A percentile compares a stretch with the other conserved stretches of the same genome.
These are phyloP conservation scores for Eudemis profundana DNA, from an alignment of 2,888 invertebrate genomes.

Conservation along the genomic window DNA sequence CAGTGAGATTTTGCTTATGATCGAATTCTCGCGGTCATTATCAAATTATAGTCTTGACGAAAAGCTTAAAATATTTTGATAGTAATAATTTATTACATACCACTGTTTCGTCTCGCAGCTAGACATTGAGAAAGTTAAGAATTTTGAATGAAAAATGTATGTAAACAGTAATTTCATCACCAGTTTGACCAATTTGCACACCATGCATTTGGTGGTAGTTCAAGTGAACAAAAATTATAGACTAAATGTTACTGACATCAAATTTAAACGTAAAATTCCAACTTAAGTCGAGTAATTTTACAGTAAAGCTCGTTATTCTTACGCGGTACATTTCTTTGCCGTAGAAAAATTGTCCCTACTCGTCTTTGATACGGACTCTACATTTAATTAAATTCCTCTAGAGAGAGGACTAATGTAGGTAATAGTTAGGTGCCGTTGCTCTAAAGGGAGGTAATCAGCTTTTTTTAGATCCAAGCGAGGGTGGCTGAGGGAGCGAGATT, in stretches of 20 bases:
- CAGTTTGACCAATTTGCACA: conserved; percentile 7
- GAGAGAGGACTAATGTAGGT: conserved; percentile 41
- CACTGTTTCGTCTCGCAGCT: conserved; percentile 10
- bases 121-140: conserved; percentile 1
- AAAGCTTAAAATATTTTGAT: not conserved
- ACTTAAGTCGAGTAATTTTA: conserved; percentile 36
- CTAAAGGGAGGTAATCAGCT: conserved; percentile 36
- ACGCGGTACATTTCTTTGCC: conserved; percentile 50
- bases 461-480: conserved; percentile 17
- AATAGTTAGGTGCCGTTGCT: conserved; percentile 43
- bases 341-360: conserved; percentile 56
- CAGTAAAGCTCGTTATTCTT: conserved; percentile 49
- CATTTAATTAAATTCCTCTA: conserved; percentile 68
- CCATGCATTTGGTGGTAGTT: too few species aligned
- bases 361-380: conserved; percentile 50
- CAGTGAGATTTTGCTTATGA: conserved; percentile 23
- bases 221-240: conserved; percentile 7
- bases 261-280: conserved; percentile 24
- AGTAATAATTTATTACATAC: not conserved
- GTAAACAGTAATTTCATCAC: not conserved
- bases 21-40: not conserved
- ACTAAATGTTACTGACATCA: not conserved
- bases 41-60: not conserved
- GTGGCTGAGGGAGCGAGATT: conserved; percentile 1
- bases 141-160: not conserved